Percentiles rank a stretch among this genome's conserved stretches.
Conservation (phyloP, 2,888 invertebrate genomes). For the Notodonta ziczac region DNA sequence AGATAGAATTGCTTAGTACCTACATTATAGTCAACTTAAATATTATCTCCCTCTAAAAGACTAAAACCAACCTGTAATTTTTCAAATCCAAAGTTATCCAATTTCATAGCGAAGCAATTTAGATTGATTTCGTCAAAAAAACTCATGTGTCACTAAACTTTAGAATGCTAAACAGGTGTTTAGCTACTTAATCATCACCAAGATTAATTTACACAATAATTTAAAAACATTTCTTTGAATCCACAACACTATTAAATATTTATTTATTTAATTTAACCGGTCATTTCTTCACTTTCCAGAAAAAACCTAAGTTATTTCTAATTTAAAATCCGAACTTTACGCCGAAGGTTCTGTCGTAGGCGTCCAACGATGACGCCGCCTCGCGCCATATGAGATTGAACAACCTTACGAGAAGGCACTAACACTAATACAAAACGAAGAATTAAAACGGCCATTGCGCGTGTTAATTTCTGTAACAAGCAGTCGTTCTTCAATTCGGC, state of each 20-base stretch:
- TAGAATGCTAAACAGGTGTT: slow-evolving; percentile 17
- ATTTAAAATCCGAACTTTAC: slow-evolving; percentile 42
- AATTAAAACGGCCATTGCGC: slow-evolving; percentile 56
- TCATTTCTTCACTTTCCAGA: neutral
- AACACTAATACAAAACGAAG: slow-evolving; percentile 49
- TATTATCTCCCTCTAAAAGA: neutral
- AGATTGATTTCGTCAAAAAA: slow-evolving; percentile 29
- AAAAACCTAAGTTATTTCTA: slow-evolving; percentile 10
- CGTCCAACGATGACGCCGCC: slow-evolving; percentile 71
- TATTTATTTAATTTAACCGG: neutral
- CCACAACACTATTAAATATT: neutral
- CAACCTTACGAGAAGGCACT: slow-evolving; percentile 54
- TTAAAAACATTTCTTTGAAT: too few species aligned
- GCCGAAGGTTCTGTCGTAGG: slow-evolving; percentile 59
- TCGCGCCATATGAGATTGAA: slow-evolving; percentile 68
- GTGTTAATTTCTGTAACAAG: slow-evolving; percentile 51
- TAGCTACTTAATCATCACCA: neutral
- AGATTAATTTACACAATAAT: neutral
- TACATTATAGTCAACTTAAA: too few species aligned
- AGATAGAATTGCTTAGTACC: too few species aligned
- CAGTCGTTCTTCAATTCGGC: slow-evolving; percentile 51
- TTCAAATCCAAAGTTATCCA: slow-evolving; percentile 80
- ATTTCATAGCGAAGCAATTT: slow-evolving; percentile 65
- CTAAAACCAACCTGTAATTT: slow-evolving; percentile 68
- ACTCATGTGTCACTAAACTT: slow-evolving; percentile 38